Evolutionary conservation across 2,113 vertebrate species (phyloP), one percentile per base, ranked within the genome.

Genomic region (Gambusia affinis): DNA sequence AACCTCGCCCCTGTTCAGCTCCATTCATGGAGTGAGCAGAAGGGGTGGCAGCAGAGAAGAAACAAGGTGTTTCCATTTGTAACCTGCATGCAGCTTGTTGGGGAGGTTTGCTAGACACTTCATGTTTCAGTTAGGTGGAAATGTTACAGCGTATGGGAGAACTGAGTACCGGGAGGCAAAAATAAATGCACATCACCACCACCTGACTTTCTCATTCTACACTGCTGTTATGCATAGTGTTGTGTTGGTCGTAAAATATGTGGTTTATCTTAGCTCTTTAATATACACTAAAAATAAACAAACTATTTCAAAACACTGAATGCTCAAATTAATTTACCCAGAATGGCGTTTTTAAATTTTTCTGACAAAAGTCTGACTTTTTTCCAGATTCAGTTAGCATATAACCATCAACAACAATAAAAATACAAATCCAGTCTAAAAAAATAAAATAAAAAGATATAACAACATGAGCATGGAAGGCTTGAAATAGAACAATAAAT

Each of bases 1-100:
- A 74, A 28, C 71, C 17, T 47, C 29, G 33, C 60, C 74, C 60
- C 42, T 39, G 44, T 47, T 1, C 72, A 60, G 44, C 27, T 57
- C 22, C 51, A 57, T 57, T 57, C 51, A n/a, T 57, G 51, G 51
- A 57, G 51, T 57, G 51, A 57, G 24, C 7, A 47, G 44, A 47
- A 19, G 1, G 44, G 44, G 44, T 5, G 44, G 44, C 44, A 47
- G 44, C 17, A 47, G 17, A 10, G 24, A 57, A 57, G 22, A 57
- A 57, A 57, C 22, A 57, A 57, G 51, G 7, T 57, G 19, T 57
- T 57, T 57, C n/a, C 7, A n/a, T 57, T 57, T 57, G 51, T n/a
- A 24, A 57, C 44, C 44, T 5, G 44, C 51, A 57, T 10, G 8
- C 24, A 7, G 19, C 51, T 11, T 47, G 44, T 47, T 24, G 22